Percentiles rank a stretch among this genome's conserved stretches.
Evolutionary conservation across 2,888 invertebrate genomes (phyloP).

Genomic region (Hyles lineata): DNA sequence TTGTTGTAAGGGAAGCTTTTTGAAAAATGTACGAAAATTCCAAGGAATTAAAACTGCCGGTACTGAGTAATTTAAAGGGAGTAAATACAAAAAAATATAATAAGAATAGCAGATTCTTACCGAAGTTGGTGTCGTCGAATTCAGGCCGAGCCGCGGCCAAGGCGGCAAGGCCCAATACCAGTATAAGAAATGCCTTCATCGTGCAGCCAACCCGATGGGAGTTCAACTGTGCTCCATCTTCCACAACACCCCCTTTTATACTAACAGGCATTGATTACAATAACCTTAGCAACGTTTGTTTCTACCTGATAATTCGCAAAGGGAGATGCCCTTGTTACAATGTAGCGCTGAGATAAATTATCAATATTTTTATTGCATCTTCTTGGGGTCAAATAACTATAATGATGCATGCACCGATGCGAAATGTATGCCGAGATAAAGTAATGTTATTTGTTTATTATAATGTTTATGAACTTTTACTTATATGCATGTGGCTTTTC

Average conservation of each 20-base stretch:
- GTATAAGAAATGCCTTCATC: constrained; percentile 67
- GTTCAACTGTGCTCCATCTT: constrained; percentile 61
- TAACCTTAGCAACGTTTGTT: constrained; percentile 39
- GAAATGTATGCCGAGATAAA: background rate
- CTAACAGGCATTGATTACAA: constrained; percentile 32
- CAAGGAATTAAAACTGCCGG: no score
- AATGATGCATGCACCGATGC: background rate
- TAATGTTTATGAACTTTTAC: background rate
- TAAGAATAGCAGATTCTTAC: constrained; percentile 50
- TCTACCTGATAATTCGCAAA: constrained; percentile 37
- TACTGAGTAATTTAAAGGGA: background rate
- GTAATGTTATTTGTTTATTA: background rate
- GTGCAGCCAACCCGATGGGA: constrained; percentile 60
- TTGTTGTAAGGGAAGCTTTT: no score
- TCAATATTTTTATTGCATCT: constrained; percentile 36
- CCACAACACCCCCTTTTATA: constrained; percentile 53
- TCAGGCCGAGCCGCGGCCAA: constrained; percentile 67
- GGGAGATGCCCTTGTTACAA: constrained; percentile 36
- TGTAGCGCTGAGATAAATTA: constrained; percentile 38
- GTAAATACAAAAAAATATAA: constrained; percentile 9
- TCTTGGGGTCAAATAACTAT: constrained; percentile 31
- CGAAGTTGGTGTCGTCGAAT: constrained; percentile 58
- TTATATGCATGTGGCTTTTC: background rate
- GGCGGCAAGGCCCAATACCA: constrained; percentile 68
- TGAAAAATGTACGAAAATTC: no score